Evolutionary conservation across 2,797 vertebrate genomes (phyloP), one percentile per base, ranked within the genome.

Genomic region (Sebastes aleutianus): DNA sequence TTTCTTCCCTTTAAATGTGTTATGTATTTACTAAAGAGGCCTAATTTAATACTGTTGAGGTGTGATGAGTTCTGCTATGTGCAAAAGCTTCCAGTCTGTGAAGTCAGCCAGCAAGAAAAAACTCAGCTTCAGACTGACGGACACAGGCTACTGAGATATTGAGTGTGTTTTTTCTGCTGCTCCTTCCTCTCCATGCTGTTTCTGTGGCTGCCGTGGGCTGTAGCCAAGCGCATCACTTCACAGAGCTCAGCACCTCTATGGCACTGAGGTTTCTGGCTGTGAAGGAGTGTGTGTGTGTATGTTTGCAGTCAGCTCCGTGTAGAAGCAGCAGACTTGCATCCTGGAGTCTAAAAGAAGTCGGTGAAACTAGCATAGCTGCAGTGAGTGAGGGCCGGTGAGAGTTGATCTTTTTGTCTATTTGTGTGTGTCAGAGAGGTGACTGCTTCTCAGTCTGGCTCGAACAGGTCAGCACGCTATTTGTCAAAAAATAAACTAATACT

Each of bases 191-290:
- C 47, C 66, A 43, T 67, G 79, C 69, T 87, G 85, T 73, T 76
- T 79, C 34, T 67, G 47, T 59, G 65, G 78, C 74, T 73, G 61
- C 78, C 26, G 58, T 56, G 74, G 70, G 65, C 71, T 71, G 61
- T 36, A 79, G 80, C 76, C 63, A 73, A 84, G 80, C 47, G 34
- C 71, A 78, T 81, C 71, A 68, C 78, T 85, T 78, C 80, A 83
- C 69, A 50, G 59, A 87, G 77, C 73, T 62, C 59, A 24, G 78
- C 76, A 71, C 72, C 72, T 82, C 76, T 5, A 53, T 58, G 50
- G 62, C 62, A 39, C 63, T 12, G 6, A 26, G 39, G 34, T 11
- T 82, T 82, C 47, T 68, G 78, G 58, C 74, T 77, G 70, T 66
- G 73, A 70, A 70, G 22, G 66, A 26, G 73, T 56, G 64, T 54